Base-by-base conservation (phyloP, 2,113 vertebrate genomes). In the Rhinolophus ferrumequinum region DNA sequence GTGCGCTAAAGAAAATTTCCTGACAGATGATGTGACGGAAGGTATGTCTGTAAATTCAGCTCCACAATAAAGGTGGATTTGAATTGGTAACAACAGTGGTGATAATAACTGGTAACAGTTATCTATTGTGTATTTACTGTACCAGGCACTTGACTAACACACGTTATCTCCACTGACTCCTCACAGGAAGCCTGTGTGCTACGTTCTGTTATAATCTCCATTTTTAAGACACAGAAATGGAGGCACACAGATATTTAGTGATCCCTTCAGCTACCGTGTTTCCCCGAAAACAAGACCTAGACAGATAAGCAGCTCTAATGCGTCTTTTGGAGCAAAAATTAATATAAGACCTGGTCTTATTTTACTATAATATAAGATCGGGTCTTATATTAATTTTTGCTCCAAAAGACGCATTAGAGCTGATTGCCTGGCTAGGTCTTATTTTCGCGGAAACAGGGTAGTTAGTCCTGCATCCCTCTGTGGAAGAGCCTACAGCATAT, bases 51-150 rank as follows among this genome's bases (percentile, higher is more conserved):
- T 92, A n/a, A 52, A 75, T 30, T 62, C 26, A 83, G 41, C 56
- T 69, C 77, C 38, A 33, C 64, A 1, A 0, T 58, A 44, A 81
- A 7, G 38, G 21, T 72, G 66, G 14, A 4, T 86, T 77, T 69
- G 56, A 38, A 72, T 7, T 52, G 19, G 54, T 47, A 19, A 16
- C 22, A 15, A 5, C n/a, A 19, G 81, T 35, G 12, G 6, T 19
- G 3, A 24, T 26, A 3, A 24, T 10, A n/a, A 6, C 16, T 10
- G 41, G 41, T 44, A 50, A 16, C 12, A 35, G 28, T 67, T 21
- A 0, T 33, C 38, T 33, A 0, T 54, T 24, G n/a, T 10, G 33
- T 7, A 30, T 6, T 80, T 15, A 4, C 56, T 15, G 1, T 24
- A 75, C 75, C 41, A 16, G 54, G 22, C 44, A 24, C 47, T 62